Conservation (phyloP, 1,140 invertebrate species). For the Caenorhabditis inopinata region DNA sequence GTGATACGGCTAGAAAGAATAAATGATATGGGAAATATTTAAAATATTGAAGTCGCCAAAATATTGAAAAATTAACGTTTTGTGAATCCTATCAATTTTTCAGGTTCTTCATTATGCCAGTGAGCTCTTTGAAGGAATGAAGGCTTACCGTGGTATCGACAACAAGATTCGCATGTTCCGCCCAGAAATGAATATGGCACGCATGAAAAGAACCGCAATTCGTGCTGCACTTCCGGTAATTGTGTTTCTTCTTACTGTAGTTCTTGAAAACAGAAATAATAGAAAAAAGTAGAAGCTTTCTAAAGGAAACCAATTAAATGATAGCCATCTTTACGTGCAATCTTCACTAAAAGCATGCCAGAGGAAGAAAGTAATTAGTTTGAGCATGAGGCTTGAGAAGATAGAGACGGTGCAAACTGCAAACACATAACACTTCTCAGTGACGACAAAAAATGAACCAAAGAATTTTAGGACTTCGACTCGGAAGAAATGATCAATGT, state of each 20-base stretch:
- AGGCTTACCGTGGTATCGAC: slow-evolving; percentile 90
- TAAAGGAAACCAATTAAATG: not conserved
- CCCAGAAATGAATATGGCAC: slow-evolving; percentile 88
- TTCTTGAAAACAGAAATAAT: slow-evolving; percentile 1
- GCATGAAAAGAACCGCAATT: slow-evolving; percentile 83
- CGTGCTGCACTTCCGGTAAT: slow-evolving; percentile 79
- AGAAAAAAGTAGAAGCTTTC: not conserved
- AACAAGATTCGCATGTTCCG: slow-evolving; percentile 89
- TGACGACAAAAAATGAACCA: not conserved
- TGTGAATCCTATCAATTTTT: too few relatives aligned
- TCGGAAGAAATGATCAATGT: slow-evolving; percentile 83
- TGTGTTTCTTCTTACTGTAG: too few relatives aligned
- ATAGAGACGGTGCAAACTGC: too few relatives aligned
- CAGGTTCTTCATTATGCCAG: slow-evolving; percentile 66
- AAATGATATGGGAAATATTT: not conserved
- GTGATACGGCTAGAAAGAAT: not conserved
- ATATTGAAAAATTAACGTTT: too few relatives aligned
- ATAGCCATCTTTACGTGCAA: not conserved
- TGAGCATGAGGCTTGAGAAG: not conserved
- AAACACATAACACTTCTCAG: not conserved
- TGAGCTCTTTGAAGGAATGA: slow-evolving; percentile 97
- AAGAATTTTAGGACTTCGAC: slow-evolving; percentile 75
- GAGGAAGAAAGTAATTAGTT: slow-evolving; percentile 30
- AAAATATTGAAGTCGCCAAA: not conserved
- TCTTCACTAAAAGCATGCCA: not conserved